Evolutionary conservation across 2,888 invertebrate species (phyloP), one percentile per base, ranked within the genome.

Genomic region (Vanessa cardui): DNA sequence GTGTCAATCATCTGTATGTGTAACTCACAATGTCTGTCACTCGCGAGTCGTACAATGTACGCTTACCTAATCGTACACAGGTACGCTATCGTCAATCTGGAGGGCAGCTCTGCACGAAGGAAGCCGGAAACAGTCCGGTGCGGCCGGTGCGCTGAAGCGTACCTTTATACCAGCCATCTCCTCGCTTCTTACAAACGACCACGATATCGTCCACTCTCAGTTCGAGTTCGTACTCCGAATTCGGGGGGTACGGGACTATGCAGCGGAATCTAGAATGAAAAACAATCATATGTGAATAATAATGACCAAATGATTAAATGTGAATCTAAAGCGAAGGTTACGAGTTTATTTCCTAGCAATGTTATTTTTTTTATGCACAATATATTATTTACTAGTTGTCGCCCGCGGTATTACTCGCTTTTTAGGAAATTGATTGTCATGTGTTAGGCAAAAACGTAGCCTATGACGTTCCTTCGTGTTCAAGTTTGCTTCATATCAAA

Each of bases 141-240:
- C 97, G 96, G 47, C 98, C 98, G 1, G 98, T 98, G 66, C 98
- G 94, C 76, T 97, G 96, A 76, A 97, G 94, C 0, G 97, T 98
- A 21, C 98, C 98, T 84, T 98, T 98, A 89, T 97, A 98, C 98
- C 98, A 98, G 59, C 98, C 98, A 82, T 98, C 98, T 62, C 98
- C 98, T 63, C 98, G 95, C 83, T 98, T 98, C 80, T 96, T 96
- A 80, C 97, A 96, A 21, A 98, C 98, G 77, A 97, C 95, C 74
- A 98, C 97, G 66, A 98, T 96, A 81, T 98, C 98, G 71, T 98
- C 98, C 50, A 98, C 95, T 76, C 97, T 96, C 58, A 99, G 90
- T 82, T 98, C 98, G 76, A 99, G 86, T 86, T 99, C 98, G 83
- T 97, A 96, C 76, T 98, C 98, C 72, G 97, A 97, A 87, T 98